Evolutionary conservation across 2,113 vertebrate species (phyloP).

Genomic region (Crotalus viridis): DNA sequence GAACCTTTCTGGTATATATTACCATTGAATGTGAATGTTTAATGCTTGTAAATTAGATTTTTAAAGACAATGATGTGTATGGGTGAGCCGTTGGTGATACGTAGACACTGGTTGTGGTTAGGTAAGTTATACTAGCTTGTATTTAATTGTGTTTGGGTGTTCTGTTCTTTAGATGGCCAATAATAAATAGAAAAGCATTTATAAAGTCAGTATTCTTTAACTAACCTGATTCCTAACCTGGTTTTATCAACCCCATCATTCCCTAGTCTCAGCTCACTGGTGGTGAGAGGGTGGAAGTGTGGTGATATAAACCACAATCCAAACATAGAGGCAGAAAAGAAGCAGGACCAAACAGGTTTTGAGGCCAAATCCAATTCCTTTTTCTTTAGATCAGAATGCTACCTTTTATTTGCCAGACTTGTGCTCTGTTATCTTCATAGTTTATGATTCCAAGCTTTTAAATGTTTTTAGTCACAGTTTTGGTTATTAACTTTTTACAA

Average conservation of each 20-base stretch:
- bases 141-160: background rate
- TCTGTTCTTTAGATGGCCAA: background rate
- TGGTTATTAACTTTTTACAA: background rate
- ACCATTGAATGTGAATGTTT: background rate
- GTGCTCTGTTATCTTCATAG: background rate
- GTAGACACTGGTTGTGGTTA: background rate
- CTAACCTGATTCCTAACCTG: background rate
- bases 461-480: background rate
- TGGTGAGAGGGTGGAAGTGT: background rate
- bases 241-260: background rate
- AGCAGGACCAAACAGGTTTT: background rate
- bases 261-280: background rate
- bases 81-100: background rate
- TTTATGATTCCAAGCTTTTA: background rate
- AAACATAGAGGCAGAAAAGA: background rate
- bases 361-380: background rate
- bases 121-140: background rate
- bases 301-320: background rate
- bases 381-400: conserved; percentile 5
- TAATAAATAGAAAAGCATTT: background rate
- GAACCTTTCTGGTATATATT: background rate
- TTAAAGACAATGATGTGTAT: background rate
- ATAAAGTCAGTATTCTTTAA: background rate
- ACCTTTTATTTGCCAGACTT: background rate
- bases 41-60: background rate